A percentile compares a stretch with the other conserved stretches of the same genome.
phyloP scores from a whole-genome alignment of 2,113 vertebrate species.

The Prolemur simus region DNA sequence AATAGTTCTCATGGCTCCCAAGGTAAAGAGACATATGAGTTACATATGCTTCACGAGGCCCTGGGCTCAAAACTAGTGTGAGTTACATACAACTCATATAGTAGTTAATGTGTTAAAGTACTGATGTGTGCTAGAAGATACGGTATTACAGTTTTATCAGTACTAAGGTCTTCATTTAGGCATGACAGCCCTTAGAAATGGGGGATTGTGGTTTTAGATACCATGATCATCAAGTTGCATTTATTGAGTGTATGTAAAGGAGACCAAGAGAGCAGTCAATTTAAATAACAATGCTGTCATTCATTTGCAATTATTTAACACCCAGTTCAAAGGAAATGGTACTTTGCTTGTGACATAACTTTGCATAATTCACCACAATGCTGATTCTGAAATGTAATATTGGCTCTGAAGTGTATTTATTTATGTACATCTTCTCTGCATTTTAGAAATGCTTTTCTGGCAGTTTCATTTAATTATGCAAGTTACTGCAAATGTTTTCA shows the following conservation, averaged over 20 bases:
- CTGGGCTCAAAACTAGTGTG: no score
- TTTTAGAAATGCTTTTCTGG: constrained; percentile 84
- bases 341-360: constrained; percentile 13
- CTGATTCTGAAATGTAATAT: constrained; percentile 52
- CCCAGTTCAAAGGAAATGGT: constrained; percentile 54
- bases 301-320: constrained; percentile 51
- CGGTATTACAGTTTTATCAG: neutral
- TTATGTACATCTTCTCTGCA: constrained; percentile 76
- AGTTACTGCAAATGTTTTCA: constrained; percentile 89
- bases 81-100: no score
- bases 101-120: neutral
- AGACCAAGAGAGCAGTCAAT: constrained; percentile 57
- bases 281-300: constrained; percentile 32
- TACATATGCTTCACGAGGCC: no score
- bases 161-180: neutral
- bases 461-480: constrained; percentile 88
- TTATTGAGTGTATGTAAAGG: neutral
- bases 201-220: neutral
- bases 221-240: neutral
- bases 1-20: no score
- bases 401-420: constrained; percentile 80
- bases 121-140: neutral
- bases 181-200: neutral
- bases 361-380: constrained; percentile 37
- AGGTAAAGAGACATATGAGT: no score